Evolutionary conservation across 2,888 invertebrate species (phyloP), one percentile per base, ranked within the genome.

Genomic region (Pteria penguin): DNA sequence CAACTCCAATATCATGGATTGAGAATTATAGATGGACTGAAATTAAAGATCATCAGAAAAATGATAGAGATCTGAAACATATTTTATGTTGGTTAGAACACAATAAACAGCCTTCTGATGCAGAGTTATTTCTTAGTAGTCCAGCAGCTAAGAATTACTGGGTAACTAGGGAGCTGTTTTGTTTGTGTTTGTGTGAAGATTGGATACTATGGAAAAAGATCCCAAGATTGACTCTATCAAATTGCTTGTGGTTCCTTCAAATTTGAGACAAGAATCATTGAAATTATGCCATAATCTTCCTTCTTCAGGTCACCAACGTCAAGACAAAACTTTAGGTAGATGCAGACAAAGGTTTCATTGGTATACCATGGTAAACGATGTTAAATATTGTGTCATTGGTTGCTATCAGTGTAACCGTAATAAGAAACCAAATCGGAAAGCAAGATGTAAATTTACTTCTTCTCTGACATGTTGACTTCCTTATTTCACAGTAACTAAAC

Each of bases 241-340:
- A 27, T 4, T 60, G 3, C 36, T 78, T 31, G 67, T 74, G 26
- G 29, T 78, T 18, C 74, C 78, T n/a, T 18, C 18, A 31, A 22
- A 60, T 24, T 32, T 66, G 22, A 45, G 22, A 24, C 45, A 58
- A 3, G 22, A 66, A 52, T 74, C 55, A 4, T 58, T 77, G 22
- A 27, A 62, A 26, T 55, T 66, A 24, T 52, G 74, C 36, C 78
- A 78, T 75, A 71, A 74, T 27, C 4, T 78, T 11, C 71, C 78
- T 0, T 71, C 68, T 1, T 68, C 78, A n/a, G 78, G 72, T 0
- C 76, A 78, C 33, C 78, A 76, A 33, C 76, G 76, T 0, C 54
- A 66, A 22, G 61, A 60, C 1, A 62, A 78, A n/a, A 80, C 76
- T 0, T 65, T 31, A 26, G 73, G 31, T 5, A 60, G 68, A 24